These are phyloP conservation scores for Phoxinus dragarum DNA, from an alignment of 2,797 vertebrate species.

Conservation along the genomic window DNA sequence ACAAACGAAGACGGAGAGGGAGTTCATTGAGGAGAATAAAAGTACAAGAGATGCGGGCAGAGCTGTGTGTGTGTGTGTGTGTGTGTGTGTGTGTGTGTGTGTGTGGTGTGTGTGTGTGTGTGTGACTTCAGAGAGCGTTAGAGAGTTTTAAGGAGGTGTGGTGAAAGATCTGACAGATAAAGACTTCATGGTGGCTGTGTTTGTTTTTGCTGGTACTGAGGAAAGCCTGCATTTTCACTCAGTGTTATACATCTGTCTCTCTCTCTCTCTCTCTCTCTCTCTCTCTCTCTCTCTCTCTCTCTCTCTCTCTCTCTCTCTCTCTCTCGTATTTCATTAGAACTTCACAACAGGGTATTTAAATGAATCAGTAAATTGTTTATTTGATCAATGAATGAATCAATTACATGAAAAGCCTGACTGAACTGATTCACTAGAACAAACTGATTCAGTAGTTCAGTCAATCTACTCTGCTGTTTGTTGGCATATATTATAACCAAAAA, in stretches of 20 bases:
- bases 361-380: neutral
- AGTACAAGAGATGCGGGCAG: neutral
- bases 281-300: neutral
- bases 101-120: conserved; percentile 17
- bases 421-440: neutral
- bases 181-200: conserved; percentile 76
- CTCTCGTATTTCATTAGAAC: no score
- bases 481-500: neutral
- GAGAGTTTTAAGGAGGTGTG: conserved; percentile 64
- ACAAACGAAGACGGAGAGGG: neutral
- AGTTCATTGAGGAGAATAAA: conserved; percentile 21
- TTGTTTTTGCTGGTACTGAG: conserved; percentile 81
- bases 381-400: neutral
- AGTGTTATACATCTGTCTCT: neutral
- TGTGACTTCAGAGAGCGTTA: conserved; percentile 16
- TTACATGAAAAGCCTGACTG: neutral
- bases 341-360: neutral
- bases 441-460: neutral
- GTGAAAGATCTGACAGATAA: conserved; percentile 60
- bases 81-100: conserved; percentile 20
- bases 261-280: neutral
- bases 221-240: conserved; percentile 82
- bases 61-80: neutral
- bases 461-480: neutral
- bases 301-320: no score